Evolutionary conservation across 2,797 vertebrate species (phyloP).

Genomic region (Loriculus beryllinus): DNA sequence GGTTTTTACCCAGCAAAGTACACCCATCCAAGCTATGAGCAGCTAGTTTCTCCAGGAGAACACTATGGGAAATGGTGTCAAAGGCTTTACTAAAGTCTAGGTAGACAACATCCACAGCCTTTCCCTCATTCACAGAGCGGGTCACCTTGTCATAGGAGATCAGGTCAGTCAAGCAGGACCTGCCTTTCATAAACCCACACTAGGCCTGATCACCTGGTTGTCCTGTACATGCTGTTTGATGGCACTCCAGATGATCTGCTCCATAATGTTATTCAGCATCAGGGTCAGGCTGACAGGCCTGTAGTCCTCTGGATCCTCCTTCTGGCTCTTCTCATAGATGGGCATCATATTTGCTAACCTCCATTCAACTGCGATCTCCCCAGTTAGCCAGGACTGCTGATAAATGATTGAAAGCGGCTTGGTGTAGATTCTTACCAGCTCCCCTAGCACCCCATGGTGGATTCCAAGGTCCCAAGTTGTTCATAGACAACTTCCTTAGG

Average conservation of each 20-base stretch:
- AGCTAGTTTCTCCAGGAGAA: background rate
- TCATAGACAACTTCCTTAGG: background rate
- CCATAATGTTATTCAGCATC: too few species aligned
- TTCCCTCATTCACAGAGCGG: background rate
- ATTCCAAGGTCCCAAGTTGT: background rate
- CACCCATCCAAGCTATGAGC: background rate
- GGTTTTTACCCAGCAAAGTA: background rate
- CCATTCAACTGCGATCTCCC: background rate
- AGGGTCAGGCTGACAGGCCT: background rate
- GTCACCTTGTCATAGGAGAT: background rate
- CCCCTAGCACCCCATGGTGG: background rate
- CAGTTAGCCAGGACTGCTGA: background rate
- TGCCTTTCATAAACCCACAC: background rate
- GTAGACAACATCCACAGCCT: background rate
- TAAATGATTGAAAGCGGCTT: background rate
- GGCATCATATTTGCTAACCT: background rate
- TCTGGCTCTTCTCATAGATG: background rate
- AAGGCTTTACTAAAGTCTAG: background rate
- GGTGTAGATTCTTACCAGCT: background rate
- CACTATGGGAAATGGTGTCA: background rate
- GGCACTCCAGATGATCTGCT: background rate
- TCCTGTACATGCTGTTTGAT: accelerated
- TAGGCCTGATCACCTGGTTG: background rate
- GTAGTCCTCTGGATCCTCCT: background rate
- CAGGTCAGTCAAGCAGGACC: background rate